Evolutionary conservation across 2,888 invertebrate genomes (phyloP).

Genomic region (Saturnia japonica): DNA sequence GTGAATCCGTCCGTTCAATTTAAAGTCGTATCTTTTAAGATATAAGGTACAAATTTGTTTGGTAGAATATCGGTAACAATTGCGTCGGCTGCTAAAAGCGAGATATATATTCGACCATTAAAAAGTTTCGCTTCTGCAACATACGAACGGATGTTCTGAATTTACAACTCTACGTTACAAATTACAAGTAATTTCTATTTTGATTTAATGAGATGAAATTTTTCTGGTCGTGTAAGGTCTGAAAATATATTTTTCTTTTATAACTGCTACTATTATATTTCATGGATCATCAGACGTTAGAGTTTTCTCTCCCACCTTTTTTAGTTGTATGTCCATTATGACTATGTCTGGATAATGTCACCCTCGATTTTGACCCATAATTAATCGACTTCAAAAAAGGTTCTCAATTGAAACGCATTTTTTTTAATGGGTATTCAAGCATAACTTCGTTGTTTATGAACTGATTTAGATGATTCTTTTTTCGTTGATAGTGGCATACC

Average conservation of each 20-base stretch:
- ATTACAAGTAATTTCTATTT: conserved; percentile 15
- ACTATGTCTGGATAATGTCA: too few relatives aligned
- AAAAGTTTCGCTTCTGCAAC: conserved; percentile 40
- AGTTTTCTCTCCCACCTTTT: too few relatives aligned
- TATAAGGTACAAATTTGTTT: not conserved
- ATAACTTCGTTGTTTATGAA: too few relatives aligned
- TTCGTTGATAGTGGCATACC: too few relatives aligned
- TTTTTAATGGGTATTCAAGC: too few relatives aligned
- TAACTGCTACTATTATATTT: not conserved
- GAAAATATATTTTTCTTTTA: not conserved
- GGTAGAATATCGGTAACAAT: conserved; percentile 11
- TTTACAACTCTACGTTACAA: conserved; percentile 30
- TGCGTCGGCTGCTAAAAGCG: conserved; percentile 25
- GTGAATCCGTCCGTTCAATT: not conserved
- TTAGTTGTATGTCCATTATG: too few relatives aligned
- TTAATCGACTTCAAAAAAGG: too few relatives aligned
- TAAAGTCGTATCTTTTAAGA: not conserved
- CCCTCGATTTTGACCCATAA: too few relatives aligned
- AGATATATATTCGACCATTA: conserved; percentile 41
- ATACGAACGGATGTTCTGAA: conserved; percentile 34
- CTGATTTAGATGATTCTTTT: too few relatives aligned
- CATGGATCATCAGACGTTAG: too few relatives aligned
- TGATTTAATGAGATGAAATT: not conserved
- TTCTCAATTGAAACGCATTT: too few relatives aligned
- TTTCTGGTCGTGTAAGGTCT: not conserved